These are phyloP conservation scores for Sinella curviseta DNA, from an alignment of 1,140 invertebrate species.

Conservation along the genomic window DNA sequence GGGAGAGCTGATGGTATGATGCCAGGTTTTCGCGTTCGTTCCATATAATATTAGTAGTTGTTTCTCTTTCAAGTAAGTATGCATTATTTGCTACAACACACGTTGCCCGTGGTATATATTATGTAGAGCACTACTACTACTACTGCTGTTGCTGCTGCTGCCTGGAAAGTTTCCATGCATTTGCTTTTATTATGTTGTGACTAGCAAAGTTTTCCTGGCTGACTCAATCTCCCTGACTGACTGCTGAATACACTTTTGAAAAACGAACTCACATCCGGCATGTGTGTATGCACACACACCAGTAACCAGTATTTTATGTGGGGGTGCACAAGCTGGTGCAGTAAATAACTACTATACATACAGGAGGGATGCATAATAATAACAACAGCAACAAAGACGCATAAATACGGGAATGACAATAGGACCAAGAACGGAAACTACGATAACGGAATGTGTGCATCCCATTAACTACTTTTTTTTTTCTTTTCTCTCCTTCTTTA, in stretches of 20 bases:
- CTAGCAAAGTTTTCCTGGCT: background rate
- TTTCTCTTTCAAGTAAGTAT: background rate
- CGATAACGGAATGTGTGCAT: constrained; percentile 27
- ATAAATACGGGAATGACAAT: background rate
- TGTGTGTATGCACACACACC: background rate
- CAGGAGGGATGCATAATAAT: too few species aligned
- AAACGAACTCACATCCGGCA: constrained; percentile 1
- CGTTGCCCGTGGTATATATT: too few species aligned
- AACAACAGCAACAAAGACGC: background rate
- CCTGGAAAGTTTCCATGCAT: too few species aligned
- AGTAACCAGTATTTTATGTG: background rate
- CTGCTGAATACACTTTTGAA: background rate
- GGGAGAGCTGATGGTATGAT: background rate
- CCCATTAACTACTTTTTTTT: constrained; percentile 12
- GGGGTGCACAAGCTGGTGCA: background rate
- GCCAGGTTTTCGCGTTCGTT: background rate
- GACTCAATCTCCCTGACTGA: background rate
- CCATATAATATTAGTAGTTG: background rate
- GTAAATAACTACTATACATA: too few species aligned
- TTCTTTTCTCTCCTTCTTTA: background rate
- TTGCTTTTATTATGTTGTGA: background rate
- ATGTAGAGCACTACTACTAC: background rate
- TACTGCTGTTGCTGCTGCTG: background rate
- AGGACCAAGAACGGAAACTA: constrained; percentile 7
- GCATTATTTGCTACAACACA: too few species aligned